Conservation (phyloP, 1,140 invertebrate species). For the Oreohelix idahoensis region DNA sequence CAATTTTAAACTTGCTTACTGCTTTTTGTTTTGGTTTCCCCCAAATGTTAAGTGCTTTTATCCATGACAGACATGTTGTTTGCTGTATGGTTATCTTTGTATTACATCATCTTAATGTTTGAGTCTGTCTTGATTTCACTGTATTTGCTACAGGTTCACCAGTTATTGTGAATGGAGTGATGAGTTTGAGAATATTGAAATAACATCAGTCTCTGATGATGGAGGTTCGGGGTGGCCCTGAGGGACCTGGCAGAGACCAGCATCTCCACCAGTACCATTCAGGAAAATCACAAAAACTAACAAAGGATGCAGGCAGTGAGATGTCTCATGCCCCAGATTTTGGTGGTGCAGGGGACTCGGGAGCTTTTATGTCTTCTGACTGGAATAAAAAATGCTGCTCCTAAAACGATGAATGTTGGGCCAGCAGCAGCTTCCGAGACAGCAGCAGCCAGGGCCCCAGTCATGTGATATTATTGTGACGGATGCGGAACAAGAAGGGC, state of each 20-base stretch:
- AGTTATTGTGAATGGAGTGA: slow-evolving; percentile 72
- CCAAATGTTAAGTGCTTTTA: too few species aligned
- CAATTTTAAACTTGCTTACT: too few species aligned
- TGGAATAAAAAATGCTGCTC: slow-evolving; percentile 54
- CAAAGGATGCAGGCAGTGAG: not conserved
- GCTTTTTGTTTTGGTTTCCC: too few species aligned
- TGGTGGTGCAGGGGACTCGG: slow-evolving; percentile 35
- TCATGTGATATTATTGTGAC: slow-evolving; percentile 69
- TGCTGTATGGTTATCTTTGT: not conserved
- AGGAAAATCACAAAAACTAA: not conserved
- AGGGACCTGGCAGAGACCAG: slow-evolving; percentile 17
- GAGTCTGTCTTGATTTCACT: not conserved
- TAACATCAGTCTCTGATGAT: slow-evolving; percentile 48
- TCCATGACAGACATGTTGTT: too few species aligned
- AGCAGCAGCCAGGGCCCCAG: slow-evolving; percentile 25
- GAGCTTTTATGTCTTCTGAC: slow-evolving; percentile 43
- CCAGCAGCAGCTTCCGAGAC: slow-evolving; percentile 21
- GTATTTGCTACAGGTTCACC: slow-evolving; percentile 63
- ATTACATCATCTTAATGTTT: not conserved
- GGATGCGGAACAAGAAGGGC: slow-evolving; percentile 37
- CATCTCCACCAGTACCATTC: not conserved
- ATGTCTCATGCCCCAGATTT: not conserved
- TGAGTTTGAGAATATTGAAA: slow-evolving; percentile 72
- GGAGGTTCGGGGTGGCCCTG: slow-evolving; percentile 41
- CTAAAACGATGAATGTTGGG: not conserved